Base-by-base conservation (phyloP, 1,140 invertebrate genomes). In the Melipona quadrifasciata region DNA sequence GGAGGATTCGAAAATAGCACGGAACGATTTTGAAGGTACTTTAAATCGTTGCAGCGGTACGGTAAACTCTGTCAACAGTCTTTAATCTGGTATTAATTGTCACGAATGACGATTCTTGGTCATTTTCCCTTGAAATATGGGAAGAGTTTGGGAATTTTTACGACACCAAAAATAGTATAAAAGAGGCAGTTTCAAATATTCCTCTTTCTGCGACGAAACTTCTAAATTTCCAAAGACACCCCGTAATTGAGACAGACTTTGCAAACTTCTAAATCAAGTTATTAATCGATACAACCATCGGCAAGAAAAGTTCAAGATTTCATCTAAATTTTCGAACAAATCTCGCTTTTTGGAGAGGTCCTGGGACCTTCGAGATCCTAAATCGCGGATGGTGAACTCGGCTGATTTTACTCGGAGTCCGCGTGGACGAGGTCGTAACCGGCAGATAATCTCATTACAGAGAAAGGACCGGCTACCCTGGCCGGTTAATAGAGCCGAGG, bases 361-460 rank as follows among this genome's bases (percentile, higher is more conserved):
- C 39, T 47, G 39, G 8, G 0, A 47, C 39, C 39, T 6, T 47
- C 39, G 39, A 47, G 6, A 47, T 47, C 39, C 39, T 47, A 47
- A 47, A 47, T 10, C 39, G 39, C 8, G 39, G 8, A 47, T 6
- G 39, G 39, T 24, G 4, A 24, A 0, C 72, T 8, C n/a, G 31
- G 21, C 31, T 39, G 74, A 76, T 76, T 76, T 39, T 58, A 14
- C 6, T 39, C 4, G 8, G 74, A 75, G 39, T 57, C 16, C 21
- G 39, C 68, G 24, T 17, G 47, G 71, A 73, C 70, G 39, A 51
- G 27, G 55, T 57, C 51, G 72, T 68, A 47, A 82, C 58, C 51
- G 68, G 64, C 64, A 64, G 61, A 67, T 53, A 55, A 67, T 77
- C 81, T 82, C 81, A 68, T 77, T 68, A 57, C 72, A 27, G 19